These are phyloP conservation scores for Myotis planiceps DNA, from an alignment of 2,797 vertebrate genomes.

Conservation along the genomic window DNA sequence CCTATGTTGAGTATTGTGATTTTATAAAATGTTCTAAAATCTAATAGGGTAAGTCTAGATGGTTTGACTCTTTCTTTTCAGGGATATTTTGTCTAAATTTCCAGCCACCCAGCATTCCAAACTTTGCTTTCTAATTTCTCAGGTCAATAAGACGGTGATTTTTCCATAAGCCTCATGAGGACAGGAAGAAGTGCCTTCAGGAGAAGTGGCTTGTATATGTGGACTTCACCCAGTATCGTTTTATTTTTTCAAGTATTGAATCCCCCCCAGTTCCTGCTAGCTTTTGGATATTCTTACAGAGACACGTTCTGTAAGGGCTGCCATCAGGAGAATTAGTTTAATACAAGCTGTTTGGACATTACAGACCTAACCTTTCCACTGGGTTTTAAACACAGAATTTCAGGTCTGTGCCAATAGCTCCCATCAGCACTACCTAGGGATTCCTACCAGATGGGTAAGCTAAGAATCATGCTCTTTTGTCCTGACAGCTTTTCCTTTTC, in stretches of 20 bases:
- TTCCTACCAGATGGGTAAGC: not conserved
- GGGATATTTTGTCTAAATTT: not conserved
- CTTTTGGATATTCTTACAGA: not conserved
- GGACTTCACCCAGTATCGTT: not conserved
- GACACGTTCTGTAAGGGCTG: not conserved
- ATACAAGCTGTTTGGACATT: not conserved
- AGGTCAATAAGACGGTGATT: not conserved
- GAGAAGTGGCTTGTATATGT: not conserved
- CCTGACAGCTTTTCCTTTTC: not conserved
- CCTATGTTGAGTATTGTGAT: not conserved
- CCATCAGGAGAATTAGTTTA: not conserved
- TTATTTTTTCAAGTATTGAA: not conserved
- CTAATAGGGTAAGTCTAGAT: not conserved
- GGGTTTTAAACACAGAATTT: not conserved
- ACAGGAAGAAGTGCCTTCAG: not conserved
- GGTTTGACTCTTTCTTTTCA: not conserved
- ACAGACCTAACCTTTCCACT: not conserved
- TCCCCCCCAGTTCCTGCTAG: not conserved
- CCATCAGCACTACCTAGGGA: not conserved
- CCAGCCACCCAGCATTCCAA: not conserved
- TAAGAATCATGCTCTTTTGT: not conserved
- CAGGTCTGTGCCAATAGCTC: not conserved
- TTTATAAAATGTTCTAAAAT: conserved; percentile 24
- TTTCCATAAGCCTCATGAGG: not conserved
- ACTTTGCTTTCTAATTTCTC: not conserved